These are phyloP conservation scores for Podabrus alpinus DNA, from an alignment of 2,888 invertebrate species.

Conservation along the genomic window DNA sequence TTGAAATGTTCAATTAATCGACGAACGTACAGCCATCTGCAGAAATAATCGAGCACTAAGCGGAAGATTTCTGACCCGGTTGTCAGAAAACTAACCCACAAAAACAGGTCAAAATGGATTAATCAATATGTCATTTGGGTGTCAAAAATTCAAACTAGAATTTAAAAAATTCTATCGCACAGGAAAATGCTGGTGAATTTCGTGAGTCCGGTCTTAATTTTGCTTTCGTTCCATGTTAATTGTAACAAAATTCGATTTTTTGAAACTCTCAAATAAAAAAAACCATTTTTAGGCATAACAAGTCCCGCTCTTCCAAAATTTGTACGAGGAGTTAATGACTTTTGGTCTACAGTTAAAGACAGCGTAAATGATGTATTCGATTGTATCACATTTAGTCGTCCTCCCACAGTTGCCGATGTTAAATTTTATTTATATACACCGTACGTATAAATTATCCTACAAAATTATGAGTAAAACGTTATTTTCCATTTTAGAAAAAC, in stretches of 20 bases:
- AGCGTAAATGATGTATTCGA: slow-evolving; percentile 9
- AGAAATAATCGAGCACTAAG: background rate
- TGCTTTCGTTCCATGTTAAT: background rate
- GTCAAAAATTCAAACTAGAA: background rate
- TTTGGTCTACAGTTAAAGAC: slow-evolving; percentile 12
- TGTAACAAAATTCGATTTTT: background rate
- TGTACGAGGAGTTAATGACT: slow-evolving; percentile 3
- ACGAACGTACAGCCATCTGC: background rate
- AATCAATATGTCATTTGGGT: background rate
- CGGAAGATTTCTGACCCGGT: background rate
- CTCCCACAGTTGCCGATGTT: slow-evolving; percentile 20
- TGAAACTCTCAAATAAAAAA: background rate
- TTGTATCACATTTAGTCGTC: slow-evolving; percentile 12
- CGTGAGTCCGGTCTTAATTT: background rate
- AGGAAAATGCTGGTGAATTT: background rate
- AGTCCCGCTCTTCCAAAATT: background rate
- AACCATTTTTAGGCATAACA: background rate
- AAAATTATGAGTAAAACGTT: background rate
- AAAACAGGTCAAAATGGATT: background rate
- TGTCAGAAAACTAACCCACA: background rate
- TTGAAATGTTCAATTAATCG: background rate
- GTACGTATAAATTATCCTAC: slow-evolving; percentile 6
- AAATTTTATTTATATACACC: slow-evolving; percentile 16
- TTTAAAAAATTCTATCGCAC: background rate
- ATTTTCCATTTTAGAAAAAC: slow-evolving; percentile 15